A percentile compares a stretch with the other conserved stretches of the same genome.
phyloP scores from a whole-genome alignment of 2,797 vertebrate species.

The Steatocranus sp. region DNA sequence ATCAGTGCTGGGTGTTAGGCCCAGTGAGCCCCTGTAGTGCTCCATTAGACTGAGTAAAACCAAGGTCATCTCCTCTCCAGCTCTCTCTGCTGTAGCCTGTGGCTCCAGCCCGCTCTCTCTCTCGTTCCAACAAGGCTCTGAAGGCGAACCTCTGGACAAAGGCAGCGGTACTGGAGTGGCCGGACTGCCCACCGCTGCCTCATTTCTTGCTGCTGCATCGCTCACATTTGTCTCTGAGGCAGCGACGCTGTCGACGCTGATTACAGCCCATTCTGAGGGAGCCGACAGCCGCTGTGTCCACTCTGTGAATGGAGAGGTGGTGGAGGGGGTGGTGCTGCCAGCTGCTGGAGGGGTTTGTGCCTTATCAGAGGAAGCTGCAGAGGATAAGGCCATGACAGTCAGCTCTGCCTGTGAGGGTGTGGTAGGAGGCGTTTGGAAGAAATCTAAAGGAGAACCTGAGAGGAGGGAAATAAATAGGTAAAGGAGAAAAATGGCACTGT shows the following conservation, averaged over 20 bases:
- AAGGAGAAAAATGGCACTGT: neutral
- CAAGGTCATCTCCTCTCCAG: constrained; percentile 55
- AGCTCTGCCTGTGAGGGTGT: constrained; percentile 65
- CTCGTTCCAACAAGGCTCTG: constrained; percentile 62
- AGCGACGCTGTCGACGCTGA: constrained; percentile 31
- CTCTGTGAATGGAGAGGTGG: constrained; percentile 10
- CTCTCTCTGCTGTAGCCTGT: constrained; percentile 37
- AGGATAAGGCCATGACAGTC: constrained; percentile 54
- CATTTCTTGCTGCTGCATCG: neutral
- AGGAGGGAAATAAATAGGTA: neutral
- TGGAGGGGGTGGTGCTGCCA: constrained; percentile 10
- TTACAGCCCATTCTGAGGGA: constrained; percentile 63
- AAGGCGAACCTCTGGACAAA: constrained; percentile 16
- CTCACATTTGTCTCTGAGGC: neutral
- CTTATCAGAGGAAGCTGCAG: constrained; percentile 32
- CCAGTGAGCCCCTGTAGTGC: constrained; percentile 55
- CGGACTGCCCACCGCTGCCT: neutral
- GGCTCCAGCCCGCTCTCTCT: constrained; percentile 59
- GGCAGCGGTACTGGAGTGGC: neutral
- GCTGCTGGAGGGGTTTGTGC: constrained; percentile 33
- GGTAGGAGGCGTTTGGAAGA: constrained; percentile 74
- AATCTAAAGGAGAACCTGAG: constrained; percentile 71
- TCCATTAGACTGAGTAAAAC: constrained; percentile 67
- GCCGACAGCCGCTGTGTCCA: constrained; percentile 39
- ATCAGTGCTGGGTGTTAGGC: constrained; percentile 46